A percentile compares a stretch with the other conserved stretches of the same genome.
Conservation (phyloP, 37 sponge, comb jelly and placozoan genomes). For the Aphrocallistes beatrix region DNA sequence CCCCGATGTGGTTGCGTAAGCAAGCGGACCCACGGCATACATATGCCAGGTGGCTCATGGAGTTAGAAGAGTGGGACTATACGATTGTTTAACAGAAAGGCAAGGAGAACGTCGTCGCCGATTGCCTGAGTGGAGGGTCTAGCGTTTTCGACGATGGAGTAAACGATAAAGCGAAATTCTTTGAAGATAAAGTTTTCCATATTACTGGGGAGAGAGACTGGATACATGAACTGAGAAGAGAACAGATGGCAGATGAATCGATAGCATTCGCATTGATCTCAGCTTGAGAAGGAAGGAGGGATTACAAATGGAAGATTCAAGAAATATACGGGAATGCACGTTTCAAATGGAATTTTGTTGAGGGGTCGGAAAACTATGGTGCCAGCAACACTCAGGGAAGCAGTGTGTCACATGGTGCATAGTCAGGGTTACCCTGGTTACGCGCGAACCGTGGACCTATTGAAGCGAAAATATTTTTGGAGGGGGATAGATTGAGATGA, state of each 20-base stretch:
- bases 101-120: background rate
- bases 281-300: background rate
- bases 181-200: background rate
- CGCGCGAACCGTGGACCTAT: background rate
- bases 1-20: slow-evolving; percentile 24
- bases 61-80: background rate
- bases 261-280: background rate
- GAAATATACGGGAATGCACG: background rate
- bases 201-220: background rate
- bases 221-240: background rate
- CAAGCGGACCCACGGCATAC: slow-evolving; percentile 26
- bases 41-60: background rate
- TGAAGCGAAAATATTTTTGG: background rate
- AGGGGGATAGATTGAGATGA: background rate
- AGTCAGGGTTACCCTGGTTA: background rate
- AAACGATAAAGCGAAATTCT: background rate
- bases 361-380: background rate
- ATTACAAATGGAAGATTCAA: background rate
- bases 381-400: background rate
- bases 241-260: background rate
- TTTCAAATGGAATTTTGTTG: background rate
- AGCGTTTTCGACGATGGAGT: background rate
- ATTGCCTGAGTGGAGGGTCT: background rate
- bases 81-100: background rate
- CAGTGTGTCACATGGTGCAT: background rate